Evolutionary conservation across 1,140 invertebrate genomes (phyloP).

Genomic region (Drosophila repleta): DNA sequence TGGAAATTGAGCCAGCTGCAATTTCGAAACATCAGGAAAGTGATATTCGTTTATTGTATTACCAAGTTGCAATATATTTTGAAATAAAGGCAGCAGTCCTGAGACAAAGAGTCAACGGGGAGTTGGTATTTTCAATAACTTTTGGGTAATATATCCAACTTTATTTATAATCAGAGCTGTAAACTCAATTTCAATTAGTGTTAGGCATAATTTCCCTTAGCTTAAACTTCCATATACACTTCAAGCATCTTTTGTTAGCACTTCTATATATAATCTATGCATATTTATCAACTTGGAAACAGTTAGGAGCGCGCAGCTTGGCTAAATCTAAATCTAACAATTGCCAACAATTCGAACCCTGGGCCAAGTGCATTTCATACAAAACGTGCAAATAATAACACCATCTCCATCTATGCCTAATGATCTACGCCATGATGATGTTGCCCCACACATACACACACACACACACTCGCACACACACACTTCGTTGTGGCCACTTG

Average conservation of each 20-base stretch:
- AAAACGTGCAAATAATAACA: constrained; percentile 79
- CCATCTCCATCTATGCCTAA: constrained; percentile 68
- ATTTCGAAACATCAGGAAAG: constrained; percentile 62
- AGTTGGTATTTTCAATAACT: too few relatives aligned
- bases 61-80: constrained; percentile 26
- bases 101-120: too few relatives aligned
- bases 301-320: neutral
- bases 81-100: too few relatives aligned
- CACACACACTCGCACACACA: constrained; percentile 17
- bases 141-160: too few relatives aligned
- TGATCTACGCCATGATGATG: constrained; percentile 55
- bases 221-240: too few relatives aligned
- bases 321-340: constrained; percentile 4
- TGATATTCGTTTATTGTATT: constrained; percentile 68
- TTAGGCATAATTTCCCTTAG: too few relatives aligned
- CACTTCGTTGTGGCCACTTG: constrained; percentile 45
- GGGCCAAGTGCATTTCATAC: constrained; percentile 70
- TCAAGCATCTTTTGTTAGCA: too few relatives aligned
- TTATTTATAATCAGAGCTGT: too few relatives aligned
- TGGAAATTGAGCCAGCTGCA: constrained; percentile 34
- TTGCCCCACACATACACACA: constrained; percentile 14
- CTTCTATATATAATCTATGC: neutral
- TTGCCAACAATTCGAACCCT: constrained; percentile 11
- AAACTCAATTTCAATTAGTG: too few relatives aligned
- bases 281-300: neutral